Base-by-base conservation (phyloP, 2,797 vertebrate genomes). In the Pterois miles region DNA sequence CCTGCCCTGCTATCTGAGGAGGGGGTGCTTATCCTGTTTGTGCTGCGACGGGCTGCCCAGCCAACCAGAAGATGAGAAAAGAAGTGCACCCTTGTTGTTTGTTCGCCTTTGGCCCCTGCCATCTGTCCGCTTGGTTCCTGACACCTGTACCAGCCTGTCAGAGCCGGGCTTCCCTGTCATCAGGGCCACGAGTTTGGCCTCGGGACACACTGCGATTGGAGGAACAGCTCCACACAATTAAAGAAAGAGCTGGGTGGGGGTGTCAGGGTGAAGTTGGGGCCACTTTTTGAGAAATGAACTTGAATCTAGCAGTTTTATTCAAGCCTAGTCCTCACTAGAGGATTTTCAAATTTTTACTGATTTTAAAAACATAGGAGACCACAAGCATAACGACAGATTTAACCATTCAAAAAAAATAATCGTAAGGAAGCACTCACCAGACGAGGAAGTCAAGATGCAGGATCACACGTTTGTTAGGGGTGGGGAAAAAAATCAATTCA, bases 111-210 rank as follows among this genome's bases (percentile, higher is more conserved):
- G 91, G 86, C 89, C 89, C 81, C 76, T 60, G 74, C 95, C 95
- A 96, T 95, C 95, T 96, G 95, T 94, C 91, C 43, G 22, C 81
- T 81, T 43, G 74, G 92, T 89, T 92, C 75, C 86, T 89, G 92
- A 93, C 95, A 95, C 94, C 95, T 95, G 95, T 91, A 95, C 92
- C 77, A 77, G 89, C 82, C 92, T 54, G 81, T 94, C 93, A 94
- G 92, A 91, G 82, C 86, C 65, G 81, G 88, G 86, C 73, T 65
- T 76, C 86, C 88, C 89, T 89, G 84, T 93, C 86, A 83, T 57
- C 20, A 50, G 80, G 75, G 88, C 90, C 82, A 7, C 36, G 67
- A 64, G 72, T 87, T 90, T 65, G 54, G 83, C 88, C 89, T 82
- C 25, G 88, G 85, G 85, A 73, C 85, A 62, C 65, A 12, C 48